phyloP scores from a whole-genome alignment of 2,888 invertebrate genomes.

The Eumerus sabulonum region DNA sequence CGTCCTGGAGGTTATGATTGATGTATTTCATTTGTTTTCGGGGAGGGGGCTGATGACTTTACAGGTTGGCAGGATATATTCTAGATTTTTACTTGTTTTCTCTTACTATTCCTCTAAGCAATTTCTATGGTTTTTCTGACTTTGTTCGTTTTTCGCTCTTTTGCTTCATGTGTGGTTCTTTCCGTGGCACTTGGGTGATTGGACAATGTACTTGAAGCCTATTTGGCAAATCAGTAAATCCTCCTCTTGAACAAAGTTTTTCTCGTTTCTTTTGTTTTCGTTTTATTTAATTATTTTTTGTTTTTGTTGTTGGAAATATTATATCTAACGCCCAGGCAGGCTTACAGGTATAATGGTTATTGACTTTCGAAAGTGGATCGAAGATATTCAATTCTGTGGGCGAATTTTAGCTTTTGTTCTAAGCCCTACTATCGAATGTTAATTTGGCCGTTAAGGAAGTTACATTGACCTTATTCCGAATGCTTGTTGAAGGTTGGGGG shows the following conservation, averaged over 20 bases:
- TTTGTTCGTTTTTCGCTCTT: too few relatives aligned
- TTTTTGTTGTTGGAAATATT: conserved; percentile 4
- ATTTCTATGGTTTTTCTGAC: too few relatives aligned
- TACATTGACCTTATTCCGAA: too few relatives aligned
- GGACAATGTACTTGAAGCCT: conserved; percentile 45
- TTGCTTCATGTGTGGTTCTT: too few relatives aligned
- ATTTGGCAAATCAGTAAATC: conserved; percentile 60
- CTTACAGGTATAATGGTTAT: conserved; percentile 9
- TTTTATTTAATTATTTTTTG: too few relatives aligned
- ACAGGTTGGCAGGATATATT: not conserved
- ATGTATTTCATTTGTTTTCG: conserved; percentile 65
- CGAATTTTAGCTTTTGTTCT: not conserved
- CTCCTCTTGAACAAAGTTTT: conserved; percentile 50
- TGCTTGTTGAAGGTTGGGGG: too few relatives aligned
- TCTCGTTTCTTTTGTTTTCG: conserved; percentile 36
- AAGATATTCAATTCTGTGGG: too few relatives aligned
- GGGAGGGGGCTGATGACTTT: conserved; percentile 58
- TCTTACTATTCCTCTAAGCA: conserved; percentile 13
- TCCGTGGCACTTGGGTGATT: conserved; percentile 16
- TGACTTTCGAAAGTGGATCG: conserved; percentile 15
- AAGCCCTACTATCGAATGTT: too few relatives aligned
- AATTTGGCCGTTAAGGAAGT: too few relatives aligned
- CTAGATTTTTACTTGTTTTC: conserved; percentile 51
- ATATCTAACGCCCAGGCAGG: not conserved
- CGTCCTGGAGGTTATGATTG: conserved; percentile 65